phyloP scores from a whole-genome alignment of 2,888 invertebrate genomes.

The Epinotia ramella region DNA sequence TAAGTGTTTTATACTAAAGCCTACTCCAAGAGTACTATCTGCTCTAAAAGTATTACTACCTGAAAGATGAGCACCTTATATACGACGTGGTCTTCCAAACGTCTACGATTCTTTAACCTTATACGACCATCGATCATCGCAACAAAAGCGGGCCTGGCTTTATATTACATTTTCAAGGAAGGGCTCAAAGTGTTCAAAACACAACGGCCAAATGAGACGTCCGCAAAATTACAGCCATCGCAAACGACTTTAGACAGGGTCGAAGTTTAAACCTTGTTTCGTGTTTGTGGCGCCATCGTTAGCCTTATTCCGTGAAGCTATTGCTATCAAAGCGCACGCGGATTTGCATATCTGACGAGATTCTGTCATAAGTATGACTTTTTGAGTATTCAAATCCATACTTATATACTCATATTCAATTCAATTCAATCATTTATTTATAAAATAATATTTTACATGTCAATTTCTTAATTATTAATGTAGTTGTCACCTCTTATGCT shows the following conservation, averaged over 20 bases:
- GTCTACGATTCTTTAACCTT: not conserved
- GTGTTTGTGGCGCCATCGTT: slow-evolving; percentile 21
- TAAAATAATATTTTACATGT: no score
- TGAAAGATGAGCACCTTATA: no score
- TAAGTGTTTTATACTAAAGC: no score
- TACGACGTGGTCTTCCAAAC: not conserved
- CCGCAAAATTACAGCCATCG: slow-evolving; percentile 33
- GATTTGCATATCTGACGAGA: not conserved
- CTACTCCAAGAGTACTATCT: no score
- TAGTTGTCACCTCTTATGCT: no score
- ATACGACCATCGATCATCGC: slow-evolving; percentile 17
- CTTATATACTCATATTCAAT: no score
- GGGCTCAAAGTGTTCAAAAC: slow-evolving; percentile 27
- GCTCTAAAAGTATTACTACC: no score
- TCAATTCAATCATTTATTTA: no score
- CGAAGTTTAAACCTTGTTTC: slow-evolving; percentile 42
- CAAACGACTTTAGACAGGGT: slow-evolving; percentile 38
- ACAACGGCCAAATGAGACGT: slow-evolving; percentile 40
- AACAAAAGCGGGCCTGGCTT: slow-evolving; percentile 13
- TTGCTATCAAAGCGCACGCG: slow-evolving; percentile 3
- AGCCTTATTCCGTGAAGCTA: slow-evolving; percentile 17
- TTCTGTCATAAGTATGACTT: not conserved
- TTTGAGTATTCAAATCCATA: not conserved
- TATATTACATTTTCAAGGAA: slow-evolving; percentile 29
- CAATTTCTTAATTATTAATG: no score